phyloP scores from a whole-genome alignment of 2,888 invertebrate genomes.

The Pristionchus arcanus region DNA sequence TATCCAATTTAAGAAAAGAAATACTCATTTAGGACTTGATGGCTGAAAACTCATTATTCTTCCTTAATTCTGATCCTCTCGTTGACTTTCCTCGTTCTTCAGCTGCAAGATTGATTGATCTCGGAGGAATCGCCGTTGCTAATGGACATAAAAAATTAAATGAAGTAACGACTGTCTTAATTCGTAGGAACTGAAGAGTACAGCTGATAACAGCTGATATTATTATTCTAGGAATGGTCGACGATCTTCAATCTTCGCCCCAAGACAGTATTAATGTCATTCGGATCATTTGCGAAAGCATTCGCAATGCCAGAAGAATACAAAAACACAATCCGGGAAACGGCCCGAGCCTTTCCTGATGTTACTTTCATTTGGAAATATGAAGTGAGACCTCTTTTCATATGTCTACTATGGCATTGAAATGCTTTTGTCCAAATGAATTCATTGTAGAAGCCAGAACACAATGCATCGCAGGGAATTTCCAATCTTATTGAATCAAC shows the following conservation, averaged over 20 bases:
- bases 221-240: constrained; percentile 42
- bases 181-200: too few relatives aligned
- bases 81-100: constrained; percentile 33
- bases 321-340: constrained; percentile 18
- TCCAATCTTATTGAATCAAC: constrained; percentile 29
- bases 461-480: constrained; percentile 31
- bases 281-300: constrained; percentile 44
- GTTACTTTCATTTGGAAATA: constrained; percentile 52
- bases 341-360: background rate
- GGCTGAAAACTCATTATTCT: background rate
- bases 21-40: background rate
- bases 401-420: too few relatives aligned
- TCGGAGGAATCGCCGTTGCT: constrained; percentile 11
- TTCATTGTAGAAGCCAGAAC: constrained; percentile 30
- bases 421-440: too few relatives aligned
- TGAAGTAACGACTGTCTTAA: too few relatives aligned
- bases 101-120: constrained; percentile 26
- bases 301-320: constrained; percentile 34
- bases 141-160: constrained; percentile 2
- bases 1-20: background rate
- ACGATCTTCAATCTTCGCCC: constrained; percentile 16
- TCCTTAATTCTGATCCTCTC: constrained; percentile 20
- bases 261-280: constrained; percentile 23
- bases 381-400: background rate
- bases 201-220: too few relatives aligned